phyloP scores from a whole-genome alignment of 2,888 invertebrate genomes.

The Philhelius pedissequus region DNA sequence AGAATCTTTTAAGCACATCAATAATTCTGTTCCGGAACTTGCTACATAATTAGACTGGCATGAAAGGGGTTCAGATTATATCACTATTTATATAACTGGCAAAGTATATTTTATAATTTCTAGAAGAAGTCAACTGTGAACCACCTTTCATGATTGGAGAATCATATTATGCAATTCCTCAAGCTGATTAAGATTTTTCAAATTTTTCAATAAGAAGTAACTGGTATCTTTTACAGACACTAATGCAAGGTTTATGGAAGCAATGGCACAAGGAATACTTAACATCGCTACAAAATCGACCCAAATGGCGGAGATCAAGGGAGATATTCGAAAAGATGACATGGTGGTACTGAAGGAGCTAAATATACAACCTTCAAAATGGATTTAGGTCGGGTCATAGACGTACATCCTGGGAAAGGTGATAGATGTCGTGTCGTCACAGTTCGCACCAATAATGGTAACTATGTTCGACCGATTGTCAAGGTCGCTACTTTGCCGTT shows the following conservation, averaged over 20 bases:
- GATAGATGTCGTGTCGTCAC: slow-evolving; percentile 3
- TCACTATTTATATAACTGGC: too few relatives aligned
- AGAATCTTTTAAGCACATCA: too few relatives aligned
- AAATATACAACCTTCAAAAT: slow-evolving; percentile 4
- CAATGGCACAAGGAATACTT: too few relatives aligned
- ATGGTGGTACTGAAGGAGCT: background rate
- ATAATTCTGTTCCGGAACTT: too few relatives aligned
- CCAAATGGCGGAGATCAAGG: slow-evolving; percentile 16
- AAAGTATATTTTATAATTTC: too few relatives aligned
- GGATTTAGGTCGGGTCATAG: slow-evolving; percentile 12
- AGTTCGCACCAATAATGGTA: background rate
- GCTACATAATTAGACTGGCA: too few relatives aligned
- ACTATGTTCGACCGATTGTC: slow-evolving; percentile 12
- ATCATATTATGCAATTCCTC: background rate
- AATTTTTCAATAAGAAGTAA: too few relatives aligned
- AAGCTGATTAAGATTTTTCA: background rate
- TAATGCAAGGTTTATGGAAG: too few relatives aligned
- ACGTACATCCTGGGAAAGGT: background rate
- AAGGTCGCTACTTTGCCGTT: slow-evolving; percentile 10
- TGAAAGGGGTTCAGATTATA: too few relatives aligned
- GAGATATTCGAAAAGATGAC: background rate
- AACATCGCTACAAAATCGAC: background rate
- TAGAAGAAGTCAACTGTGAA: too few relatives aligned
- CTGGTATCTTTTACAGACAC: too few relatives aligned
- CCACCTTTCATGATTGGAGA: background rate